Base-by-base conservation (phyloP, 2,113 vertebrate species). In the Chaetodon trifascialis region DNA sequence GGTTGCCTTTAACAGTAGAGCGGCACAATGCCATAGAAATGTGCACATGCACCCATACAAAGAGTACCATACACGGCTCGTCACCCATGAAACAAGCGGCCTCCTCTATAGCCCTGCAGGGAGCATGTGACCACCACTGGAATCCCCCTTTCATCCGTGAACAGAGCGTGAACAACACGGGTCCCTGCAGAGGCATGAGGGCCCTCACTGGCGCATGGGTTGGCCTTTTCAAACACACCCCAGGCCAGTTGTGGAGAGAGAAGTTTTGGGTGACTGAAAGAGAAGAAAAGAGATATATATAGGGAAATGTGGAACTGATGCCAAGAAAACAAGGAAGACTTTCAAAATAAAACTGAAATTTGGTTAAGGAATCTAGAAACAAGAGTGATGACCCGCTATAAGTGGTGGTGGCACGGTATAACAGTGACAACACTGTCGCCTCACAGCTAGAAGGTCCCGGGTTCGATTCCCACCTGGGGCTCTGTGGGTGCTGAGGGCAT, bases 121-220 rank as follows among this genome's bases (percentile, higher is more conserved):
- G 51, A 86, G 76, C 93, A 94, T 92, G 93, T 94, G 94, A 93
- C 89, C 63, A 0, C 54, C 40, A 58, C 74, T 73, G 90, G 86
- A 95, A 94, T 92, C 88, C 88, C 87, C 81, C 88, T 82, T 87
- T 93, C 85, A 85, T 83, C 64, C 62, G 21, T 52, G 79, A 84
- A 76, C 86, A 79, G 73, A 66, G 67, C 16, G 55, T 56, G 68
- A 77, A 79, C 72, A 84, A 66, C 72, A 71, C 19, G 34, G 51
- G 76, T 79, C 84, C 69, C 85, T 70, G 74, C 66, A 73, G 82
- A 83, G 66, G 55, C 59, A 80, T 8, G 58, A 82, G 42, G 71
- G 73, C 72, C 72, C 49, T 49, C 69, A 4, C 49, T 11, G 54
- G 55, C 17, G 6, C 17, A 36, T 54, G 75, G 23, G 63, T 51